These are phyloP conservation scores for Oncorhynchus kisutch DNA, from an alignment of 2,113 vertebrate species.

Conservation along the genomic window DNA sequence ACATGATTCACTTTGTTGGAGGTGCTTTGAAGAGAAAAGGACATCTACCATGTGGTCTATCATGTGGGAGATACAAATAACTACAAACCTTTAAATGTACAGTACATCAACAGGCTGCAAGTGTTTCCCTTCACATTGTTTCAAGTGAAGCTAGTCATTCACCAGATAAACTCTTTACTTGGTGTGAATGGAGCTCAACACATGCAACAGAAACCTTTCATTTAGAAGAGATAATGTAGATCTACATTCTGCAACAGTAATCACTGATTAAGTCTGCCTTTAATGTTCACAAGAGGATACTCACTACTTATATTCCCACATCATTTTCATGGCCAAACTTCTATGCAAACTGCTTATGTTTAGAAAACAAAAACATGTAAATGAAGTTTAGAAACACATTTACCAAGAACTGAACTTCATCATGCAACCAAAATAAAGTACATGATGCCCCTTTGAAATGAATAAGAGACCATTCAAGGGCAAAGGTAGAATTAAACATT, in stretches of 20 bases:
- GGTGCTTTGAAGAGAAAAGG: neutral
- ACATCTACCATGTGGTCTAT: no score
- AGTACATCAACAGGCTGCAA: neutral
- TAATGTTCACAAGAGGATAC: neutral
- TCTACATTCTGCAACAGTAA: neutral
- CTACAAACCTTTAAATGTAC: neutral
- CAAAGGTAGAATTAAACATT: no score
- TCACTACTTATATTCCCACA: neutral
- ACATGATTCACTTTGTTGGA: no score
- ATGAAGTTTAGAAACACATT: no score
- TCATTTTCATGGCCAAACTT: no score
- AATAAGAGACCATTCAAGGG: no score
- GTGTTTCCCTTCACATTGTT: neutral
- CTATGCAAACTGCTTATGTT: no score
- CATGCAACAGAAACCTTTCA: no score
- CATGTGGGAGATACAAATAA: slow-evolving; percentile 45
- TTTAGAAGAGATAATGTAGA: neutral
- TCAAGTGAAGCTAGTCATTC: neutral
- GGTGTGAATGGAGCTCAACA: neutral
- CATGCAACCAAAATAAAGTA: no score
- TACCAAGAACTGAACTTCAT: no score
- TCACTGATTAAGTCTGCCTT: slow-evolving; percentile 2
- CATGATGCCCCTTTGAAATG: no score
- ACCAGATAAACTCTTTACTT: neutral
- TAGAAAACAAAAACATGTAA: no score